Conservation (phyloP, 2,888 invertebrate genomes). For the Eupithecia inturbata region DNA sequence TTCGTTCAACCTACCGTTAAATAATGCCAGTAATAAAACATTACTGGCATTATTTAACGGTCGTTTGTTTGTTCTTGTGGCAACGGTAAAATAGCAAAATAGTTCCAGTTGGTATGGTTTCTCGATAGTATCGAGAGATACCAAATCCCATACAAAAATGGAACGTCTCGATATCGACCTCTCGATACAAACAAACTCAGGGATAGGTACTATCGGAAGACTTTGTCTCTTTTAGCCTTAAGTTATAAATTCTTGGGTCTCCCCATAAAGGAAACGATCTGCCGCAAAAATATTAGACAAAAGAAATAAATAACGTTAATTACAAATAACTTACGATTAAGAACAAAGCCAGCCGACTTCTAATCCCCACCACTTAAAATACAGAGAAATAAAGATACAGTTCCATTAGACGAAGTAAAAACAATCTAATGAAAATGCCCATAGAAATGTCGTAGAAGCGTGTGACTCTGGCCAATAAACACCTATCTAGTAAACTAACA, state of each 20-base stretch:
- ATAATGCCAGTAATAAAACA: neutral
- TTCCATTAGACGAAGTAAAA: conserved; percentile 8
- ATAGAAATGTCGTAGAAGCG: conserved; percentile 5
- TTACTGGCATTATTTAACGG: too few relatives aligned
- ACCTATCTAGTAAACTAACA: conserved; percentile 20
- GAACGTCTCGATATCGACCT: too few relatives aligned
- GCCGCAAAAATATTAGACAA: neutral
- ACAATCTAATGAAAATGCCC: conserved; percentile 8
- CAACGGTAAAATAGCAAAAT: neutral
- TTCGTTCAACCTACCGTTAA: conserved; percentile 24
- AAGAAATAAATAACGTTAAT: neutral
- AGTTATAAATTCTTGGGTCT: neutral
- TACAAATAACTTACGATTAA: neutral
- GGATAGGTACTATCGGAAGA: too few relatives aligned
- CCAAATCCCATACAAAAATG: neutral
- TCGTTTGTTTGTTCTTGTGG: neutral
- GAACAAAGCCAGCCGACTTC: neutral
- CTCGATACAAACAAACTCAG: too few relatives aligned
- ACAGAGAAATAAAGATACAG: conserved; percentile 26
- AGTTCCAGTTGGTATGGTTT: neutral
- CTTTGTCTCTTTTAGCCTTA: too few relatives aligned
- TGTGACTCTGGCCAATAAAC: conserved; percentile 21
- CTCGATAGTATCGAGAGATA: neutral
- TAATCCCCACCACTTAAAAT: neutral
- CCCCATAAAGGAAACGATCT: neutral